Conservation (phyloP, 1,140 invertebrate species). For the Philopotamus ludificatus region DNA sequence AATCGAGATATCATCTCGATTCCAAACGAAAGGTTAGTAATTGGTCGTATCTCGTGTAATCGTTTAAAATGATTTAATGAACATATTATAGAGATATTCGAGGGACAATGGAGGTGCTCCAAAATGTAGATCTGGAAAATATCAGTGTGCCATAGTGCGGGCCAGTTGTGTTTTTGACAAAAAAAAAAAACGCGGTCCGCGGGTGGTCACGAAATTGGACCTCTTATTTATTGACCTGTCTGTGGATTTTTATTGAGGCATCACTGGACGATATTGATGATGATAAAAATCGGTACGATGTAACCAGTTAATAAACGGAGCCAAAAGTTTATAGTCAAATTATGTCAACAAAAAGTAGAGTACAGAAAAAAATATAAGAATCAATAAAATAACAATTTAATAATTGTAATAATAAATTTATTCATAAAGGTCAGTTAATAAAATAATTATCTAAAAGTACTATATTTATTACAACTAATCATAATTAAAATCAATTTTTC, state of each 20-base stretch:
- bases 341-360: too few relatives aligned
- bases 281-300: too few relatives aligned
- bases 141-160: not conserved
- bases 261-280: not conserved
- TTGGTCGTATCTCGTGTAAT: conserved; percentile 1
- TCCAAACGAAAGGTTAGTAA: not conserved
- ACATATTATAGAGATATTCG: not conserved
- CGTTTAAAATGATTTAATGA: conserved; percentile 13
- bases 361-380: too few relatives aligned
- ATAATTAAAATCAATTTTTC: too few relatives aligned
- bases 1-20: conserved; percentile 15
- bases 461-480: too few relatives aligned
- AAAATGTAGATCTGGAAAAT: not conserved
- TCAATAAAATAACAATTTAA: too few relatives aligned
- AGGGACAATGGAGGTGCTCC: not conserved
- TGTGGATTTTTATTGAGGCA: not conserved
- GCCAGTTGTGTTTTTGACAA: not conserved
- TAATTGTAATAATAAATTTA: too few relatives aligned
- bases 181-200: not conserved
- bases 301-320: too few relatives aligned
- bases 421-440: too few relatives aligned
- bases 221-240: not conserved
- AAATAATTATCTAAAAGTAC: too few relatives aligned
- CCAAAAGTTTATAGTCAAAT: too few relatives aligned
- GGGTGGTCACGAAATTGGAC: not conserved